Evolutionary conservation across 2,888 invertebrate species (phyloP), one percentile per base, ranked within the genome.

Genomic region (Glaucopsyche alexis): DNA sequence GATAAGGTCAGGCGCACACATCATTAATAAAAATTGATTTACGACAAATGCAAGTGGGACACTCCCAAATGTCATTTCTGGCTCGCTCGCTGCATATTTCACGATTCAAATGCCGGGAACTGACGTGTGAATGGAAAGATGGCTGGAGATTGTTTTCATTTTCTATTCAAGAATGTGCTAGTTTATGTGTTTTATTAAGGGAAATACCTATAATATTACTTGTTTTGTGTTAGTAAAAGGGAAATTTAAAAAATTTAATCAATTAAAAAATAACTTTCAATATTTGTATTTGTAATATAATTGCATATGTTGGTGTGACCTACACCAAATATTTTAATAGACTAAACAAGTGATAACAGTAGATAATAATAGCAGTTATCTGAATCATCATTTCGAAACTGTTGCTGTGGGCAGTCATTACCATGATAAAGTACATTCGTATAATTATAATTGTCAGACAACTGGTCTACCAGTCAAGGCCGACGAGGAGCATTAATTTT

Each of bases 1-100:
- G 69, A 69, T 69, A 69, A 69, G 69, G 69, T 69, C 47, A 69
- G 29, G 8, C 29, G 49, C 45, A 69, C 19, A 69, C 69, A 69
- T 49, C 69, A 49, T 69, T 69, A 47, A 69, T 69, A 47, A 69
- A 69, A 47, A 47, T 69, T 69, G 47, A 69, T 69, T 69, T 47
- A 49, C 47, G 69, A 49, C 67, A 60, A 29, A 60, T 60, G 67
- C 29, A 29, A 49, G 69, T 47, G 49, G 69, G 45, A 16, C 19
- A 47, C 19, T 14, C 69, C 67, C 16, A 45, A 42, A 67, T 67
- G 60, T 60, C 60, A 60, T 29, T 38, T 60, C 60, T 60, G 60
- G 60, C 29, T 13, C 60, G 60, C 60, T 60, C 29, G 60, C 38
- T 60, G 60, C 38, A 60, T 60, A 60, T 7, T 60, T 60, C 60